A percentile compares a stretch with the other conserved stretches of the same genome.
phyloP scores from a whole-genome alignment of 2,797 vertebrate species.

The Myoxocephalus aenaeus region DNA sequence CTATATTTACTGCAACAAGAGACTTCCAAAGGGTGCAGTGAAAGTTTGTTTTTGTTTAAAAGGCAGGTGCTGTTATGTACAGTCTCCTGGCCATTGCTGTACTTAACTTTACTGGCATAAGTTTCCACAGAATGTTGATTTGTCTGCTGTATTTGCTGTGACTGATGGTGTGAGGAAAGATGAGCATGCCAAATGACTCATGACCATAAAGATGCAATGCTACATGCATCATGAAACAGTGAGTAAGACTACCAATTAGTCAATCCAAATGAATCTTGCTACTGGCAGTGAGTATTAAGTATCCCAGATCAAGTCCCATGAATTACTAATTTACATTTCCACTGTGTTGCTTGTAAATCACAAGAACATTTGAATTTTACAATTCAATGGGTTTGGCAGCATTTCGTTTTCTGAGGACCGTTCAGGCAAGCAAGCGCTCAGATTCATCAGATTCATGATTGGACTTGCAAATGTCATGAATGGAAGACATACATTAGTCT shows the following conservation, averaged over 20 bases:
- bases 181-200: slow-evolving; percentile 71
- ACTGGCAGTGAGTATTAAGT: slow-evolving; percentile 51
- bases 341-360: slow-evolving; percentile 56
- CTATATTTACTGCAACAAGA: neutral
- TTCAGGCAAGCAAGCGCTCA: slow-evolving; percentile 14
- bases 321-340: slow-evolving; percentile 61
- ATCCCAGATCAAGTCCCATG: slow-evolving; percentile 44
- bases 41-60: slow-evolving; percentile 6
- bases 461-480: slow-evolving; percentile 44
- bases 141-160: slow-evolving; percentile 42
- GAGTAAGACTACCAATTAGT: slow-evolving; percentile 70
- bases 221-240: slow-evolving; percentile 62
- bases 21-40: neutral
- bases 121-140: slow-evolving; percentile 48
- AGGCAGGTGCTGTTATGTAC: neutral
- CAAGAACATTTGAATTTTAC: slow-evolving; percentile 62
- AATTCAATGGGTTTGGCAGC: slow-evolving; percentile 38
- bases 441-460: slow-evolving; percentile 15
- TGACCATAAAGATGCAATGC: slow-evolving; percentile 58
- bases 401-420: slow-evolving; percentile 40
- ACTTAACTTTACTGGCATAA: slow-evolving; percentile 28
- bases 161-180: slow-evolving; percentile 56
- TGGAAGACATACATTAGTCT: slow-evolving; percentile 22
- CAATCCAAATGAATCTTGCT: slow-evolving; percentile 61
- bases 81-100: slow-evolving; percentile 30